Evolutionary conservation across 1,140 invertebrate species (phyloP).

Genomic region (Eurosta solidaginis): DNA sequence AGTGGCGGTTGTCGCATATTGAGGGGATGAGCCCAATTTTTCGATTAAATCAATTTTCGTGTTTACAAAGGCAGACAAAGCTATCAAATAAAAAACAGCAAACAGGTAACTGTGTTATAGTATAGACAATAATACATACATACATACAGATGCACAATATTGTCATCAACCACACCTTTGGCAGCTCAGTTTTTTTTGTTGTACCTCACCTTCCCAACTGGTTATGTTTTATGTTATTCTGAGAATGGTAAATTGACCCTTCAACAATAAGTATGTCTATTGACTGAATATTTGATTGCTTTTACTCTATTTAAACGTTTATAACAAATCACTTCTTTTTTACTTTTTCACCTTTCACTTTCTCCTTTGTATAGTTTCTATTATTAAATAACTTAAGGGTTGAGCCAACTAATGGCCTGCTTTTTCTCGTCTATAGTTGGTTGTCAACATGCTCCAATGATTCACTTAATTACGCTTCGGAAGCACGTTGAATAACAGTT

Average conservation of each 20-base stretch:
- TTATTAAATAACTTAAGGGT: constrained; percentile 3
- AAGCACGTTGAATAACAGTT: neutral
- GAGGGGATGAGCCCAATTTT: constrained; percentile 4
- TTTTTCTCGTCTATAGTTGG: neutral
- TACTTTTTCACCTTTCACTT: neutral
- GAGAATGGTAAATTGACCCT: no score
- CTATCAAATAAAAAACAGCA: neutral
- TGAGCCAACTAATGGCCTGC: neutral
- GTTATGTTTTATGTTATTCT: no score
- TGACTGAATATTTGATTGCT: neutral
- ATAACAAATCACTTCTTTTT: neutral
- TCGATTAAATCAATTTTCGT: constrained; percentile 25
- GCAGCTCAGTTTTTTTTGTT: neutral
- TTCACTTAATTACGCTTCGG: neutral
- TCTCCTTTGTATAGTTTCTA: neutral
- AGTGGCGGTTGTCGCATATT: neutral
- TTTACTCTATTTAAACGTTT: neutral
- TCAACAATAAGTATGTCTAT: no score
- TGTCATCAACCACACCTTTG: neutral
- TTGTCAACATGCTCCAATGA: constrained; percentile 3
- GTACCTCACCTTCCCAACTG: no score
- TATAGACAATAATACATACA: no score
- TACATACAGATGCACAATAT: no score
- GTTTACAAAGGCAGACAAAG: neutral
- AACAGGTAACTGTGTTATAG: neutral